Evolutionary conservation across 92 coral and sea anemone species (phyloP).

Genomic region (Bergia sp.): DNA sequence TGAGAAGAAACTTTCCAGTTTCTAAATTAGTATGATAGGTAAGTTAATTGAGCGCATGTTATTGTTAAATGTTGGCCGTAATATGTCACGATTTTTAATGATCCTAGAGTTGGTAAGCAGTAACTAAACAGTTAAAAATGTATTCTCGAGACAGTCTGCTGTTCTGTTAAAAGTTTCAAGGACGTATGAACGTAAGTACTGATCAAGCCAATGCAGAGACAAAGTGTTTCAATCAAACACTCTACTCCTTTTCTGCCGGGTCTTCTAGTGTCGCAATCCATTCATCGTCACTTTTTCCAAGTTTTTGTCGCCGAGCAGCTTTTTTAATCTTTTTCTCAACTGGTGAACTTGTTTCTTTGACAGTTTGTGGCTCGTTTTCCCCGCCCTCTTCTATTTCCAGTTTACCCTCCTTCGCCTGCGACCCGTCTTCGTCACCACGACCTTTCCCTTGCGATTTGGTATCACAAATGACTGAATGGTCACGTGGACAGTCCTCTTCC

Average conservation of each 20-base stretch:
- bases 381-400: neutral
- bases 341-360: slow-evolving; percentile 50
- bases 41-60: neutral
- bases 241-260: slow-evolving; percentile 6
- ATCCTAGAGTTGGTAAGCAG: neutral
- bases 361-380: neutral
- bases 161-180: neutral
- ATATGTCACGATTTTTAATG: neutral
- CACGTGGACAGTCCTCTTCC: slow-evolving; percentile 12
- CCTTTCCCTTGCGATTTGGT: neutral
- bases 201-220: neutral
- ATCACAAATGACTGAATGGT: neutral
- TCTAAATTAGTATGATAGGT: too few species aligned
- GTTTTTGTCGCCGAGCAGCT: slow-evolving; percentile 51
- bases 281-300: slow-evolving; percentile 47
- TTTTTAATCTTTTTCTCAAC: slow-evolving; percentile 62
- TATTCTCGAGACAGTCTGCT: neutral
- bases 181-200: neutral
- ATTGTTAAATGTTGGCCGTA: neutral
- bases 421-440: neutral
- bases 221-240: neutral
- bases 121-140: neutral
- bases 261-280: slow-evolving; percentile 43
- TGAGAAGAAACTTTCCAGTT: too few species aligned
- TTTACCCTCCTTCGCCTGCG: neutral